Conservation (phyloP, 2,113 vertebrate species). For the Pitta sordida region DNA sequence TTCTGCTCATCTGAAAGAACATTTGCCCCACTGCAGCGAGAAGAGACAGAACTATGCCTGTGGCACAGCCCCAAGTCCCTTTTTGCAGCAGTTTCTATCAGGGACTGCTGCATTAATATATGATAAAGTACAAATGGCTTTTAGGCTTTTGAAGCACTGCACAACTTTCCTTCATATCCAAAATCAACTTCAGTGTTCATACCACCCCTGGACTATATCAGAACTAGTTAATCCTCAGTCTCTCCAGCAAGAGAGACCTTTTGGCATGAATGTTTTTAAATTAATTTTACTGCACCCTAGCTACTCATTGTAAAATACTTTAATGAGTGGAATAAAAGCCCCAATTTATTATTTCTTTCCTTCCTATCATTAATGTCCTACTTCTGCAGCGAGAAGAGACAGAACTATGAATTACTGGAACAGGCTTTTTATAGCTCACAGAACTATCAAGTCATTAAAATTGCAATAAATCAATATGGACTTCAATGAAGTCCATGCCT, state of each 20-base stretch:
- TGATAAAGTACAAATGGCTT: background rate
- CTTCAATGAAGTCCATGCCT: background rate
- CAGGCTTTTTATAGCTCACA: background rate
- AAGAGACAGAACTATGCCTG: too few species aligned
- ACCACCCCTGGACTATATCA: background rate
- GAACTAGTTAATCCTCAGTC: background rate
- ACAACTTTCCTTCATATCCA: background rate
- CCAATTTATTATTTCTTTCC: background rate
- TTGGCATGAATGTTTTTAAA: background rate
- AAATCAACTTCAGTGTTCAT: background rate
- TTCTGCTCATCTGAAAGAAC: background rate
- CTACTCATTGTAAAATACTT: background rate
- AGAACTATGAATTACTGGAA: background rate
- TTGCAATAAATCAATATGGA: background rate
- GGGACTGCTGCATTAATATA: background rate
- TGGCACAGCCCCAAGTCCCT: fast-evolving
- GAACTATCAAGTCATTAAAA: background rate
- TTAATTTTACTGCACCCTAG: background rate
- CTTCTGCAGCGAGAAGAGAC: background rate
- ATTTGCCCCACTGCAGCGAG: background rate
- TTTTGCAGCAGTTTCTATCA: background rate
- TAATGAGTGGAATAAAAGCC: background rate
- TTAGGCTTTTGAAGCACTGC: background rate
- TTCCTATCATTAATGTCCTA: background rate
- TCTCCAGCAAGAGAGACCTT: background rate